Evolutionary conservation across 2,113 vertebrate genomes (phyloP).

Genomic region (Pteronura brasiliensis): DNA sequence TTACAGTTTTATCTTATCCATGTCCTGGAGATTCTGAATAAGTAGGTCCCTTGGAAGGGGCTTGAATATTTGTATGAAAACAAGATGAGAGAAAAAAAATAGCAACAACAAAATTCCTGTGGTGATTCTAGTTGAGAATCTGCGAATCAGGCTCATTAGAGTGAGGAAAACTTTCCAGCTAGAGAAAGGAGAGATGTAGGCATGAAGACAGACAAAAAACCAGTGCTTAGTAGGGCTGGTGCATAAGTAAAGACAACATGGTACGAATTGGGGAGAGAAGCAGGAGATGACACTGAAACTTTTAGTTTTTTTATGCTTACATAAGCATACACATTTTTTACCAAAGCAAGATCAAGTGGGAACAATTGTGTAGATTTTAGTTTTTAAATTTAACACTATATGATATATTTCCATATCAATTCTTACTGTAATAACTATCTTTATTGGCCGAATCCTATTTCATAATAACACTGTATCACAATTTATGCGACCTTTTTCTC

Average conservation of each 20-base stretch:
- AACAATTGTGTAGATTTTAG: not conserved
- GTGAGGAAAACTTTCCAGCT: not conserved
- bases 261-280: too few relatives aligned
- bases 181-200: not conserved
- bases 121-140: not conserved
- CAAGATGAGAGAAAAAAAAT: not conserved
- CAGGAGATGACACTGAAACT: not conserved
- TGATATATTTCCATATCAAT: not conserved
- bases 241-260: not conserved
- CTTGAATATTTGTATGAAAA: not conserved
- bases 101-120: not conserved
- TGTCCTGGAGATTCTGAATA: not conserved
- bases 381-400: not conserved
- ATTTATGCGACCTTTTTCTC: not conserved
- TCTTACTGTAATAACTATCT: not conserved
- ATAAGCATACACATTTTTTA: not conserved
- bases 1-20: not conserved
- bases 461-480: not conserved
- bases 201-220: not conserved
- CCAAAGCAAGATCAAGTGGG: not conserved
- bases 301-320: not conserved
- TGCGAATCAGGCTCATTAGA: not conserved
- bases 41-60: not conserved
- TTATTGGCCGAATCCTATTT: not conserved
- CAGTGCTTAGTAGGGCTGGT: not conserved